Conservation (phyloP, 2,888 invertebrate species). For the Dyspetes luteomarginatus region DNA sequence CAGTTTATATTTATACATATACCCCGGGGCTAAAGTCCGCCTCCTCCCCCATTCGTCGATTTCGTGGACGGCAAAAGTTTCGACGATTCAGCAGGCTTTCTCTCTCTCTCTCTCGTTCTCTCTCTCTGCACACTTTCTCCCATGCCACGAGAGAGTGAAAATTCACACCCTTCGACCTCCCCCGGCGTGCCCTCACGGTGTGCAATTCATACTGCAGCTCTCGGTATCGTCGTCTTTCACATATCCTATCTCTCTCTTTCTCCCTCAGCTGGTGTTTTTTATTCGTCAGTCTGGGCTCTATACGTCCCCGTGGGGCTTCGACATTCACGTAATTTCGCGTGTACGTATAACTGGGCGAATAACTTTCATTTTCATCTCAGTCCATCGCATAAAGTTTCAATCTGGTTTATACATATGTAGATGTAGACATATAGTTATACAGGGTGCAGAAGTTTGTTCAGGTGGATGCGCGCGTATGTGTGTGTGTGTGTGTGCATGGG, state of each 20-base stretch:
- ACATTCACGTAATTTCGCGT: constrained; percentile 14
- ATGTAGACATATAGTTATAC: too few relatives aligned
- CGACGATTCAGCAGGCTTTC: constrained; percentile 72
- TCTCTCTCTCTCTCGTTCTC: constrained; percentile 60
- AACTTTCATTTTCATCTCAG: constrained; percentile 7
- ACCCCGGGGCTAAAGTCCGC: constrained; percentile 35
- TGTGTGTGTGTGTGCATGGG: too few relatives aligned
- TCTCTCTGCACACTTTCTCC: constrained; percentile 24
- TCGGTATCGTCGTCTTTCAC: not conserved
- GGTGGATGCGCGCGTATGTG: too few relatives aligned
- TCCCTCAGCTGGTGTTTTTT: not conserved
- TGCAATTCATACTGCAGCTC: not conserved
- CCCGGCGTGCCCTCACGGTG: not conserved
- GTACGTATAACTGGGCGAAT: not conserved
- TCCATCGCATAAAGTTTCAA: not conserved
- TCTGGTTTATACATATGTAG: too few relatives aligned
- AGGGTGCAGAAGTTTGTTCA: too few relatives aligned
- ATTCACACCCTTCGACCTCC: constrained; percentile 42
- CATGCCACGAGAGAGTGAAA: constrained; percentile 1
- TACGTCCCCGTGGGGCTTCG: not conserved
- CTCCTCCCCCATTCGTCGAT: constrained; percentile 60
- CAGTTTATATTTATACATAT: not conserved
- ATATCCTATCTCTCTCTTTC: not conserved
- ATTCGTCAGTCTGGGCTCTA: not conserved
- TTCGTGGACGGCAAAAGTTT: constrained; percentile 77